Evolutionary conservation across 2,113 vertebrate species (phyloP).

Genomic region (Corythornis cristatus): DNA sequence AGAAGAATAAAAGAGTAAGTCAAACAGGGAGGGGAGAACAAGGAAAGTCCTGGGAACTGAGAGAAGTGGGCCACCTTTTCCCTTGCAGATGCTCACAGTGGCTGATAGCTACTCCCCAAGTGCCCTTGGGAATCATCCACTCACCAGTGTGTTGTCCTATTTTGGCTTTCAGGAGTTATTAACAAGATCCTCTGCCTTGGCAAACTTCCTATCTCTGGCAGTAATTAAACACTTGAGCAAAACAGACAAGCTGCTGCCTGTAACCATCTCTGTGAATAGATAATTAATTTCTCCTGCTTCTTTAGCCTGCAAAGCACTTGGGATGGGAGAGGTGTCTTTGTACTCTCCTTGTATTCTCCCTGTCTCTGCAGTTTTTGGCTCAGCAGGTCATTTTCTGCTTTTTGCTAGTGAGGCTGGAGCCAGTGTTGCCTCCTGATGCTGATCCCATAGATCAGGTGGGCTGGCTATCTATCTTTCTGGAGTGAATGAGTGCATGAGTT

Average conservation of each 20-base stretch:
- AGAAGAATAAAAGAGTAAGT: neutral
- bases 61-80: neutral
- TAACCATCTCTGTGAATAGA: neutral
- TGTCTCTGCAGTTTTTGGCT: neutral
- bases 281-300: neutral
- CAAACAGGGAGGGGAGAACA: neutral
- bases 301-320: neutral
- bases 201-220: neutral
- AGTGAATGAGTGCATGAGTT: neutral
- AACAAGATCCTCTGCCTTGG: neutral
- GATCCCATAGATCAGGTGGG: neutral
- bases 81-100: neutral
- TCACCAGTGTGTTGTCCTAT: neutral
- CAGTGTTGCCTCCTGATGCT: neutral
- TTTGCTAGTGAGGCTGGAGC: neutral
- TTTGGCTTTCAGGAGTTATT: neutral
- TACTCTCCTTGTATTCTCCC: neutral
- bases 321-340: neutral
- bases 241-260: slow-evolving; percentile 7
- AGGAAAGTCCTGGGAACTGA: neutral
- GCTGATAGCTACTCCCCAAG: neutral
- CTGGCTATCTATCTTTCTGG: neutral
- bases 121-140: neutral
- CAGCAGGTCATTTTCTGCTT: neutral
- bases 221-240: slow-evolving; percentile 2